Evolutionary conservation across 1,140 invertebrate species (phyloP).

Genomic region (Lordiphosa mommai): DNA sequence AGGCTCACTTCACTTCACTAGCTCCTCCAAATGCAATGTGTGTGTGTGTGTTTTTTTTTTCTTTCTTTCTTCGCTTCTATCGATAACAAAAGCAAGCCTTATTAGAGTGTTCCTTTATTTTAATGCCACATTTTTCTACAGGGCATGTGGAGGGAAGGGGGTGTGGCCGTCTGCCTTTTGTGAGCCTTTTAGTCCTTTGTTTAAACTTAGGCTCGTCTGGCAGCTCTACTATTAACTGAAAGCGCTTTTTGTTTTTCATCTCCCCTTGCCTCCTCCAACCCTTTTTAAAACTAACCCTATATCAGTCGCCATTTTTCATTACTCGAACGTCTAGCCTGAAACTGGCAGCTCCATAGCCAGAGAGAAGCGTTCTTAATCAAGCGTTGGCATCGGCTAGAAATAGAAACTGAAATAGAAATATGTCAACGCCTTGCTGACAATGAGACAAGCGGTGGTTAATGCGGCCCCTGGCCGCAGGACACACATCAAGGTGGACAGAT

Average conservation of each 20-base stretch:
- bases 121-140: slow-evolving; percentile 53
- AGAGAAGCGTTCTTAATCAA: slow-evolving; percentile 30
- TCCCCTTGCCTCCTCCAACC: background rate
- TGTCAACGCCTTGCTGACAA: slow-evolving; percentile 19
- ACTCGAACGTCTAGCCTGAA: slow-evolving; percentile 16
- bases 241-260: background rate
- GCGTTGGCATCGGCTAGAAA: slow-evolving; percentile 23
- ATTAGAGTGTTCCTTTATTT: slow-evolving; percentile 74
- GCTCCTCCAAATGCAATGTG: background rate
- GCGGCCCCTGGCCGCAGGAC: background rate
- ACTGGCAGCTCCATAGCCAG: background rate
- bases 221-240: slow-evolving; percentile 17
- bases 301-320: slow-evolving; percentile 65
- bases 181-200: slow-evolving; percentile 37
- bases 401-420: slow-evolving; percentile 9
- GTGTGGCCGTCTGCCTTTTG: slow-evolving; percentile 35
- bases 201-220: slow-evolving; percentile 39
- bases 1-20: background rate
- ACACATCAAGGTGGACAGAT: background rate
- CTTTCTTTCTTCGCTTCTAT: slow-evolving; percentile 27
- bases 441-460: background rate
- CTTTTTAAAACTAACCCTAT: slow-evolving; percentile 17
- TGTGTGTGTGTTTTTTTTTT: background rate
- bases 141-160: slow-evolving; percentile 1
- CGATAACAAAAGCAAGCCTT: slow-evolving; percentile 65